Evolutionary conservation across 2,113 vertebrate genomes (phyloP), one percentile per base, ranked within the genome.

Genomic region (Setophaga kirtlandii): DNA sequence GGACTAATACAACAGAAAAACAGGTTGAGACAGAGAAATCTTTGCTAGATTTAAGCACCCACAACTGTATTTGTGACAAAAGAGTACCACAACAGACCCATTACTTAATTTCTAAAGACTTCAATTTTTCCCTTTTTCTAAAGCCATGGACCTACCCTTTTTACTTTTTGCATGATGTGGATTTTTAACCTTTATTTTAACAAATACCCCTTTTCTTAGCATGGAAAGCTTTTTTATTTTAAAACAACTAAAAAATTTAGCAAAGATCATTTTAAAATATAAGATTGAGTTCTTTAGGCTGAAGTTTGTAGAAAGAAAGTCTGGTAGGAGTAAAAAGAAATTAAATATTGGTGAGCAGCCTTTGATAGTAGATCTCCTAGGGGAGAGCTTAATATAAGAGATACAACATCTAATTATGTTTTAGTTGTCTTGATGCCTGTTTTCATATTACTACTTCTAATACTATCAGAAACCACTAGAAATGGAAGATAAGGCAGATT

Each of bases 391-490:
- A 35, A 87, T 71, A 59, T 33, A 92, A 59, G 56, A 97, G 33
- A 83, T 97, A 46, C 73, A 95, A 39, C 39, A 80, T 71, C 94
- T 96, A 11, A 86, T 97, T 83, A 47, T 69, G 16, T 55, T 95
- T 87, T 42, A 46, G 27, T 56, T 93, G 69, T 69, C 63, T 73
- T 90, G 63, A 69, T 80, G 59, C 47, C 24, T 86, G 21, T 74
- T 88, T 83, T 94, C 62, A 58, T 88, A 67, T n/a, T 70, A 25
- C 5, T 88, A 4, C 22, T 80, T 85, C 44, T 81, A 52, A 88
- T 70, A 31, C 33, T 86, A 56, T 83, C 68, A 86, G n/a, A 44
- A 86, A 58, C 50, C 35, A 67, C 16, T 44, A 49, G 31, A 50
- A 83, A 90, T 39, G 44, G 41, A 92, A 85, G 59, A 83, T 52